These are phyloP conservation scores for Onychorhynchus coronatus DNA, from an alignment of 2,113 vertebrate genomes.

Conservation along the genomic window DNA sequence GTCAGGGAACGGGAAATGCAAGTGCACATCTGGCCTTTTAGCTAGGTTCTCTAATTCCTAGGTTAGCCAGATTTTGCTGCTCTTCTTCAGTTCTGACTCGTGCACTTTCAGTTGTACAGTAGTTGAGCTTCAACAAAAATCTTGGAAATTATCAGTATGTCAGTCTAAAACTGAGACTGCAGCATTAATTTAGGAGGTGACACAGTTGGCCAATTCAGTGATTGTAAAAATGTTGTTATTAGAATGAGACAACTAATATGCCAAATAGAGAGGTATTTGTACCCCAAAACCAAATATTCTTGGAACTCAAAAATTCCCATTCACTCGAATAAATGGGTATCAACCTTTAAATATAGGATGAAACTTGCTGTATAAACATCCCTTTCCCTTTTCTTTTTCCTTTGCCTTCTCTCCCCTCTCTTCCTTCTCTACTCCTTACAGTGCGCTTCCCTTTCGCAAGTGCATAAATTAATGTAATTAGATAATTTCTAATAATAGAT, in stretches of 20 bases:
- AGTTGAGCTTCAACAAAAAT: neutral
- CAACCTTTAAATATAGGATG: neutral
- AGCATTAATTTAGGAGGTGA: neutral
- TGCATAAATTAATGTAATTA: neutral
- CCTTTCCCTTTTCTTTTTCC: neutral
- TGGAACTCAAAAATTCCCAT: neutral
- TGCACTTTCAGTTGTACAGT: neutral
- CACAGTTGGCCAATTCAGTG: neutral
- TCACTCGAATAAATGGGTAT: neutral
- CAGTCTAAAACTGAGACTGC: neutral
- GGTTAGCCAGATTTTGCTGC: neutral
- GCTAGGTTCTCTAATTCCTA: neutral
- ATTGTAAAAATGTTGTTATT: neutral
- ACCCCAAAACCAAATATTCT: neutral
- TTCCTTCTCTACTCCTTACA: neutral
- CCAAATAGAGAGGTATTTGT: neutral
- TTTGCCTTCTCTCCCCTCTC: neutral
- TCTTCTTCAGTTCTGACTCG: neutral
- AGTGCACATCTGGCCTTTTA: neutral
- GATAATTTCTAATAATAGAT: too few relatives aligned
- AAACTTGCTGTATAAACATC: neutral
- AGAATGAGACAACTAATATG: neutral
- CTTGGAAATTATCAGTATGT: neutral
- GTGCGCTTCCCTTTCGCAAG: neutral
- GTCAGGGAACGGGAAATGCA: neutral